Conservation (phyloP, 2,797 vertebrate genomes). For the Rhadinocentrus ornatus region DNA sequence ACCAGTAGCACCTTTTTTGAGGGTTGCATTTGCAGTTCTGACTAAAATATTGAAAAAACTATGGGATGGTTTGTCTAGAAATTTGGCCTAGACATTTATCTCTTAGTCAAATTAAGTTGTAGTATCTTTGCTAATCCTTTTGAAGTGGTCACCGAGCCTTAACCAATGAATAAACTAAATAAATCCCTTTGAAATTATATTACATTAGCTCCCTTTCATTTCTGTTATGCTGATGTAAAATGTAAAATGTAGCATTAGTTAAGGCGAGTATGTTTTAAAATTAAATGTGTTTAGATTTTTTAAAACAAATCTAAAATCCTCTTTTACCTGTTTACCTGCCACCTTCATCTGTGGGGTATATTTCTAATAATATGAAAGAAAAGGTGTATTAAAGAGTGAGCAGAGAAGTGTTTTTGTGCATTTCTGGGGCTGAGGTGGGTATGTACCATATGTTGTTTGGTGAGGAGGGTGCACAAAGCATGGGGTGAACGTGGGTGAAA, state of each 20-base stretch:
- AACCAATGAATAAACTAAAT: not conserved
- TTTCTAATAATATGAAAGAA: constrained; percentile 11
- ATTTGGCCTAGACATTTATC: not conserved
- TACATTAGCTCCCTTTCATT: too few relatives aligned
- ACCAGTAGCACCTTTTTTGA: not conserved
- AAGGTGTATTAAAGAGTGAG: not conserved
- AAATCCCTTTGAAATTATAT: too few relatives aligned
- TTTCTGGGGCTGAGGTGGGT: constrained; percentile 19
- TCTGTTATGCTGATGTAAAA: too few relatives aligned
- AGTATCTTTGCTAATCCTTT: not conserved
- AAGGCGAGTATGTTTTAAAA: too few relatives aligned
- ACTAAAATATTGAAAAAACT: not conserved
- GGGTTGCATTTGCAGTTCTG: not conserved
- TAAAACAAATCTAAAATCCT: too few relatives aligned
- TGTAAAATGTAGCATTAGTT: too few relatives aligned
- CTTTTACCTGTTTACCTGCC: too few relatives aligned
- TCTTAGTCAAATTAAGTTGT: not conserved
- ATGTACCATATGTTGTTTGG: constrained; percentile 31
- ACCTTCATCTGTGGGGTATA: constrained; percentile 2
- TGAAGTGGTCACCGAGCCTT: not conserved
- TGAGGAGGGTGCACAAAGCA: constrained; percentile 24
- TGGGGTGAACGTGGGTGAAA: constrained; percentile 48
- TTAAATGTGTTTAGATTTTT: too few relatives aligned
- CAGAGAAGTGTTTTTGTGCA: constrained; percentile 14
- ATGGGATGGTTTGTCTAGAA: not conserved